Evolutionary conservation across 2,888 invertebrate genomes (phyloP), one percentile per base, ranked within the genome.

Genomic region (Dendrolimus houi): DNA sequence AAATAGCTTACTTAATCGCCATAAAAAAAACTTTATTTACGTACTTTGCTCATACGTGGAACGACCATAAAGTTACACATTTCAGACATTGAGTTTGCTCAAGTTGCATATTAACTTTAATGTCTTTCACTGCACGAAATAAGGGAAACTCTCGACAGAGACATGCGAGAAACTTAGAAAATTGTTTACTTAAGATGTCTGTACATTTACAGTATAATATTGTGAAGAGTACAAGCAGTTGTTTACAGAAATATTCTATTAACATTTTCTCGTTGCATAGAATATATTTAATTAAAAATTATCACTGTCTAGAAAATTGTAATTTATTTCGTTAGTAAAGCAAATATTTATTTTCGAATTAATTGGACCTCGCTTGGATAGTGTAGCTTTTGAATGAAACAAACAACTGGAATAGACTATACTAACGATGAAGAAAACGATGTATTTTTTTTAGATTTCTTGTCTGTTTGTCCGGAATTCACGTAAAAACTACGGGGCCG

Each of bases 161-260:
- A 47, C 47, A 47, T 47, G 47, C 29, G 29, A 29, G 47, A 12
- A 47, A 47, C 47, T 47, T 47, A 47, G 47, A 47, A 47, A 47
- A 47, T 47, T 47, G 47, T 47, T 47, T 9, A 47, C 47, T 7
- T 47, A 2, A 47, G 6, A 10, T 47, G 47, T 47, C 9, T 29
- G 6, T 29, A 47, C 9, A 47, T 47, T 47, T 47, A 47, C 47
- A 47, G 47, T 10, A 10, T 10, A 10, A 47, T 47, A 47, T 29
- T 29, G 29, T 29, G 29, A 29, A 2, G 29, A 29, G 29, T 6
- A 29, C 8, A 8, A 47, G 9, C 47, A 47, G 9, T 47, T 47
- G 47, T 47, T 47, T 47, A 47, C 47, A 47, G 47, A 47, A 62
- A 62, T 65, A 54, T 57, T 56, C 57, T 53, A 13, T 62, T 47